phyloP scores from a whole-genome alignment of 2,797 vertebrate species.

The Acanthurus tractus region DNA sequence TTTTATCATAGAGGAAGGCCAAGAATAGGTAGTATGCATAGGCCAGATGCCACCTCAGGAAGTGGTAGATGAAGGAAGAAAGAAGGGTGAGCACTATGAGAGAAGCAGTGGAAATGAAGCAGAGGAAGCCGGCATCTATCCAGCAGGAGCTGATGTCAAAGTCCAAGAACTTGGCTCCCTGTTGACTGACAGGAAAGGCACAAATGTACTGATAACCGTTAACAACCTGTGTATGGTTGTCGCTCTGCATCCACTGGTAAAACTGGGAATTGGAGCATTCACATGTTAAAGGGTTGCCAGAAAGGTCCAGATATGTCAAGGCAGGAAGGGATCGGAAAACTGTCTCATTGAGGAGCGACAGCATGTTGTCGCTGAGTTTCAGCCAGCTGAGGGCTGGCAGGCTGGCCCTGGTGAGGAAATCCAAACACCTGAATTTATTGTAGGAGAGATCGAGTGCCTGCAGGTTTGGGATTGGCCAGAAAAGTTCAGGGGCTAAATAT shows the following conservation, averaged over 20 bases:
- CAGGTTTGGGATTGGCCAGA: slow-evolving; percentile 35
- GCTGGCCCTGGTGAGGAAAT: slow-evolving; percentile 34
- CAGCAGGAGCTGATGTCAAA: slow-evolving; percentile 47
- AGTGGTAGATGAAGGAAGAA: slow-evolving; percentile 56
- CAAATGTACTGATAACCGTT: slow-evolving; percentile 48
- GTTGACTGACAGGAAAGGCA: slow-evolving; percentile 33
- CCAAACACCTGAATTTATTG: slow-evolving; percentile 34
- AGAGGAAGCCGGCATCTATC: slow-evolving; percentile 45
- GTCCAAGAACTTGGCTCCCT: slow-evolving; percentile 58
- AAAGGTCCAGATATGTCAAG: slow-evolving; percentile 63
- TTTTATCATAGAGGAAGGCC: slow-evolving; percentile 68
- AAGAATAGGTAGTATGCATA: slow-evolving; percentile 67
- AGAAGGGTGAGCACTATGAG: slow-evolving; percentile 53
- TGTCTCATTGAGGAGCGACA: slow-evolving; percentile 45
- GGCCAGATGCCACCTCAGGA: slow-evolving; percentile 65
- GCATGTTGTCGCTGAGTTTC: slow-evolving; percentile 30
- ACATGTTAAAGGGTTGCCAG: slow-evolving; percentile 69
- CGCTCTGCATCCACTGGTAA: slow-evolving; percentile 61
- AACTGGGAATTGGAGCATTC: slow-evolving; percentile 73
- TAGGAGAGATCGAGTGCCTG: slow-evolving; percentile 34
- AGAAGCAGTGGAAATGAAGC: slow-evolving; percentile 55
- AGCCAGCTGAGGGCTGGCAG: slow-evolving; percentile 18
- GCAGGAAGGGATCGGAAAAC: slow-evolving; percentile 21
- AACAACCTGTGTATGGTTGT: slow-evolving; percentile 66
- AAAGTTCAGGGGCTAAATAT: slow-evolving; percentile 6